These are phyloP conservation scores for Andrena hattorfiana DNA, from an alignment of 2,888 invertebrate species.

Conservation along the genomic window DNA sequence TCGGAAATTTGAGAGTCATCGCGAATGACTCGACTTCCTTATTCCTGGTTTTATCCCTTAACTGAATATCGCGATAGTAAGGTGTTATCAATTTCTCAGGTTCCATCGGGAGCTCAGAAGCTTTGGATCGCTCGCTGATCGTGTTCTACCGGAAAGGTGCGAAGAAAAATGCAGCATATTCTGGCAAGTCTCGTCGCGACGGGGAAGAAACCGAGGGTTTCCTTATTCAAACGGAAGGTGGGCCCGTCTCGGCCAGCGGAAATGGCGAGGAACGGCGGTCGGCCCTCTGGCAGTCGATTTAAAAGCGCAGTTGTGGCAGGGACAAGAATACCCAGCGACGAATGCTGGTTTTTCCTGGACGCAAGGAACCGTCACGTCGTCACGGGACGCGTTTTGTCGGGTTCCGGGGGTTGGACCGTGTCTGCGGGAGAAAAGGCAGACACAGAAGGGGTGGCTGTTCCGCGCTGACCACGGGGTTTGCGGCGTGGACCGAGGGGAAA, in stretches of 20 bases:
- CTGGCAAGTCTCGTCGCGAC: neutral
- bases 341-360: slow-evolving; percentile 46
- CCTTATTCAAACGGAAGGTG: slow-evolving; percentile 56
- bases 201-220: neutral
- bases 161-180: neutral
- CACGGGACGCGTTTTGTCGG: slow-evolving; percentile 50
- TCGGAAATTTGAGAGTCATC: neutral
- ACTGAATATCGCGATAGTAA: too few species aligned
- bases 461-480: slow-evolving; percentile 26
- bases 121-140: neutral
- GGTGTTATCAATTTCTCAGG: too few species aligned
- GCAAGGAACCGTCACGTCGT: slow-evolving; percentile 51
- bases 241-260: slow-evolving; percentile 37
- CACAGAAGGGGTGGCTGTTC: neutral
- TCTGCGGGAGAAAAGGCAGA: slow-evolving; percentile 20
- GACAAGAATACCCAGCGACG: slow-evolving; percentile 47
- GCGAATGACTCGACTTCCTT: neutral
- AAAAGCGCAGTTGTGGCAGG: slow-evolving; percentile 24
- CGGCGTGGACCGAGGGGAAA: neutral
- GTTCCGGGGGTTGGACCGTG: slow-evolving; percentile 6
- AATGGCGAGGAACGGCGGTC: slow-evolving; percentile 13
- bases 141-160: neutral
- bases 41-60: neutral
- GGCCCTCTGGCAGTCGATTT: slow-evolving; percentile 22
- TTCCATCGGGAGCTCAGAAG: neutral